phyloP scores from a whole-genome alignment of 92 coral and sea anemone species.

The Metridium senile region DNA sequence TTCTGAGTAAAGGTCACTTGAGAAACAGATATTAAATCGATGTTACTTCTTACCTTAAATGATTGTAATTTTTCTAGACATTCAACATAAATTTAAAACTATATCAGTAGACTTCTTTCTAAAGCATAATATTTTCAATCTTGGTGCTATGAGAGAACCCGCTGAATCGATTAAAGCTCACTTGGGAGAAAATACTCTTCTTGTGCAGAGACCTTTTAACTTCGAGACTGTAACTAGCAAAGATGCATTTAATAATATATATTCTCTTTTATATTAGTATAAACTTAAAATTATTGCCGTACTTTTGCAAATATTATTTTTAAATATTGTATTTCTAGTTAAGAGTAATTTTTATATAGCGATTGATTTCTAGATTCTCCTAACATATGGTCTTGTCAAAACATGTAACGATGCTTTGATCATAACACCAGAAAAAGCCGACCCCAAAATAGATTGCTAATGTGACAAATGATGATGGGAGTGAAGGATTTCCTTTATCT shows the following conservation, averaged over 20 bases:
- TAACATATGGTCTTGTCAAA: background rate
- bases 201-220: no score
- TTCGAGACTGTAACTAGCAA: no score
- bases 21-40: no score
- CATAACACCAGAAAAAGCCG: background rate
- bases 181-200: background rate
- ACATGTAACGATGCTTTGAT: background rate
- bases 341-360: background rate
- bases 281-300: no score
- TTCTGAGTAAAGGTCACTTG: no score
- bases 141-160: conserved; percentile 9
- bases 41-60: no score
- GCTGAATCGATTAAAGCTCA: background rate
- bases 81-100: no score
- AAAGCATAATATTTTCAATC: background rate
- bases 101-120: no score
- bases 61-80: no score
- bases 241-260: no score
- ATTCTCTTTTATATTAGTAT: no score
- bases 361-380: background rate
- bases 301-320: background rate
- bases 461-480: background rate
- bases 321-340: no score
- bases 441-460: background rate
- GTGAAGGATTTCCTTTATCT: background rate